Conservation (phyloP, 2,888 invertebrate genomes). For the Spodoptera exigua region DNA sequence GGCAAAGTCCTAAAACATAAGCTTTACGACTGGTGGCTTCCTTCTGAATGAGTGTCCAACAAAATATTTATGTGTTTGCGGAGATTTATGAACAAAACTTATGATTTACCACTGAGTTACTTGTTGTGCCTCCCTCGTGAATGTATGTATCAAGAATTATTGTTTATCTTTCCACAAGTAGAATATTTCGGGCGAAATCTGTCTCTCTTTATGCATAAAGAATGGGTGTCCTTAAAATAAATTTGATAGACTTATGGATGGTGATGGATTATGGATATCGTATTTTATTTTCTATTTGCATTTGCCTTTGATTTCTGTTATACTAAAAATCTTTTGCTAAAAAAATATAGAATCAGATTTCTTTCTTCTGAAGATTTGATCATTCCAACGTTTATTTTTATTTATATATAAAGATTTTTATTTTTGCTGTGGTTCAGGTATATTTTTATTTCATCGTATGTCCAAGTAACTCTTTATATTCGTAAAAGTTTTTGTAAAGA, state of each 20-base stretch:
- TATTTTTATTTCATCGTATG: too few relatives aligned
- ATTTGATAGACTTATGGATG: slow-evolving; percentile 3
- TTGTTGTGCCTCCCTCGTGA: slow-evolving; percentile 10
- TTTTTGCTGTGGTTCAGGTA: too few relatives aligned
- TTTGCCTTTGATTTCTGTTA: too few relatives aligned
- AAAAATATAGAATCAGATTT: too few relatives aligned
- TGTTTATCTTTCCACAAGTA: slow-evolving; percentile 13
- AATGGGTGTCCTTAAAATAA: slow-evolving; percentile 26
- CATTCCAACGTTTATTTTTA: too few relatives aligned
- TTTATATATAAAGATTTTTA: too few relatives aligned
- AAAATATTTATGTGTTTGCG: slow-evolving; percentile 15
- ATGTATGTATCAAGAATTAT: slow-evolving; percentile 32
- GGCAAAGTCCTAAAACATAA: background rate
- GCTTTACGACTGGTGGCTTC: slow-evolving; percentile 37
- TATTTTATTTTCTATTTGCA: too few relatives aligned
- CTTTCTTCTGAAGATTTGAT: too few relatives aligned
- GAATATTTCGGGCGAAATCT: slow-evolving; percentile 10
- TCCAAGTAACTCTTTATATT: too few relatives aligned
- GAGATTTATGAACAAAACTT: slow-evolving; percentile 33
- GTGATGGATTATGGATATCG: too few relatives aligned
- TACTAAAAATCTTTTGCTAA: too few relatives aligned
- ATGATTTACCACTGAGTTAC: slow-evolving; percentile 36
- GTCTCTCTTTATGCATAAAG: slow-evolving; percentile 9
- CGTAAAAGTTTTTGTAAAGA: too few relatives aligned
- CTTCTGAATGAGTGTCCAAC: slow-evolving; percentile 7